Percentiles rank a stretch among this genome's conserved stretches.
These are phyloP conservation scores for Eubasilissa regina DNA, from an alignment of 1,140 invertebrate species.

Conservation along the genomic window DNA sequence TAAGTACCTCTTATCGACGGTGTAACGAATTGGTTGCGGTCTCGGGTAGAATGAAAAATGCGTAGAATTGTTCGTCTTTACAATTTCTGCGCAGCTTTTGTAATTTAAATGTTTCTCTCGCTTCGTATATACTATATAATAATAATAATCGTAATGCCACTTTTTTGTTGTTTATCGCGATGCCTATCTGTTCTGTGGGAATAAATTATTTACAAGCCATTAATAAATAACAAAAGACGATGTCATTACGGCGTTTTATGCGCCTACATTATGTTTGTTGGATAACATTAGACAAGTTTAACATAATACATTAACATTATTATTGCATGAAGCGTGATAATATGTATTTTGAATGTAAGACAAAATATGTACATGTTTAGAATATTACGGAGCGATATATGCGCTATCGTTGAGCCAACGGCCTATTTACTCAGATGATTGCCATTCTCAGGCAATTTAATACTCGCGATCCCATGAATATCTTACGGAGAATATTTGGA, in stretches of 20 bases:
- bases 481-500: background rate
- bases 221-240: slow-evolving; percentile 55
- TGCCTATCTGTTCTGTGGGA: slow-evolving; percentile 41
- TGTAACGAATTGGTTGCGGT: too few species aligned
- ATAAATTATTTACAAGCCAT: slow-evolving; percentile 57
- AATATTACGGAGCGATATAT: slow-evolving; percentile 1
- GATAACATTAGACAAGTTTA: slow-evolving; percentile 38
- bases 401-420: background rate
- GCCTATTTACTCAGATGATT: slow-evolving; percentile 20
- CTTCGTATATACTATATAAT: too few species aligned
- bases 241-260: slow-evolving; percentile 49
- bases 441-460: slow-evolving; percentile 34
- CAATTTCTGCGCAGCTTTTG: too few species aligned
- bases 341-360: slow-evolving; percentile 8
- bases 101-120: too few species aligned
- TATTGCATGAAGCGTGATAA: slow-evolving; percentile 21
- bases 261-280: slow-evolving; percentile 36
- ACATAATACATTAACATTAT: slow-evolving; percentile 41
- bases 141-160: too few species aligned
- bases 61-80: too few species aligned
- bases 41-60: too few species aligned
- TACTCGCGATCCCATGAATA: background rate
- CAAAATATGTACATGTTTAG: slow-evolving; percentile 13
- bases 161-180: too few species aligned
- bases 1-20: too few species aligned